Base-by-base conservation (phyloP, 2,113 vertebrate species). In the Acanthisitta chloris region DNA sequence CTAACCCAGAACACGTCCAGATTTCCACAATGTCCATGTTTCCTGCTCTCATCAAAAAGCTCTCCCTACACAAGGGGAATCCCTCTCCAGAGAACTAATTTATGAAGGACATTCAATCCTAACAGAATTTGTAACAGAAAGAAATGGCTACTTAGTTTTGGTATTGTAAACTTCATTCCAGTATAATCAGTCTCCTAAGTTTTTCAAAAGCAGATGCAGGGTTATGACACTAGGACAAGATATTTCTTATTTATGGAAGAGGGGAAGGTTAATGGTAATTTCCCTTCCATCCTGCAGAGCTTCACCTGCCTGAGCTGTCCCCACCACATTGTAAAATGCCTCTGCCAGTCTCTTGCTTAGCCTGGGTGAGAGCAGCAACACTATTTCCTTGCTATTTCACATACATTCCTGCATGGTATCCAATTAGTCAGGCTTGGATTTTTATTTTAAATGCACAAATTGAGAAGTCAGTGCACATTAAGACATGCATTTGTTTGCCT, bases 281-380 rank as follows among this genome's bases (percentile, higher is more conserved):
- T 84, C 28, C 23, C 21, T 58, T 57, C 61, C 15, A 16, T 9
- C 43, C 46, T 80, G 55, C 46, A 34, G 55, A 25, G 14, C n/a
- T 76, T 80, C 58, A 19, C 33, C 43, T 52, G 15, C 71, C 66
- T 34, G 34, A 80, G 48, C 33, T 76, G 26, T 26, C 26, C 34
- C 29, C 29, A 20, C 8, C 2, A 2, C 13, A 1, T 8, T 3
- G 2, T 36, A 11, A 57, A 57, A 24, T 11, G 5, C 36, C n/a
- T 61, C 55, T 87, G 25, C 55, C 3, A 0, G 25, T 38, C 52
- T 58, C 42, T 65, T 34, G 13, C 66, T 80, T 10, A 54, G 51
- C 48, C 6, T 1, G 0, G 77, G 28, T 0, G 1, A 61, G 36
- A 43, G 51, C 69, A 70, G 24, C 73, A 65, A 4, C 0, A 0